Evolutionary conservation across 1,140 invertebrate genomes (phyloP), one percentile per base, ranked within the genome.

Genomic region (Anastatus disparis): DNA sequence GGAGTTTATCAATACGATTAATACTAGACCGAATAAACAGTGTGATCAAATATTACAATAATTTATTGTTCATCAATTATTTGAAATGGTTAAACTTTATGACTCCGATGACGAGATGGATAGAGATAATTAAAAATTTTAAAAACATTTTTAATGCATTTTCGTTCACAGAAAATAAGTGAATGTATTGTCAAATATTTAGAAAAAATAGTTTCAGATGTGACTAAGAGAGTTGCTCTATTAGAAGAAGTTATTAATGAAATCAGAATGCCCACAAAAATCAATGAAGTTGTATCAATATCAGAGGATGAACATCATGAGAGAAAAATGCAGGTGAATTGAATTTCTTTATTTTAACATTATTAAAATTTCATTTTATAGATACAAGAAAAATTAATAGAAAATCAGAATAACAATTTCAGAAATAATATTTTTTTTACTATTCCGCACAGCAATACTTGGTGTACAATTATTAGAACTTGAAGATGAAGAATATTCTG

Each of bases 21-120:
- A 75, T 46, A 65, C 46, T 62, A 81, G 76, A 75, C 75, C 84
- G 26, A 81, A 79, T 67, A 84, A 87, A 66, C 76, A 79, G 24
- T 87, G 82, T 53, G 80, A 84, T 31, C 76, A 86, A 63, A 77
- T 89, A 26, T 85, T 87, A 58, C 84, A 88, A 24, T 87, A 90
- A 55, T 89, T 90, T 74, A 87, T 91, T 65, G 74, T 91, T 3
- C 82, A 88, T 27, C 89, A 91, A 52, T 78, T 93, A 40, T 85
- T 92, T 64, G 81, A 88, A 71, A 93, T n/a, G n/a, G n/a, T n/a
- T n/a, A n/a, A n/a, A n/a, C n/a, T n/a, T n/a, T n/a, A n/a, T n/a
- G n/a, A n/a, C 79, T 79, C 91, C 2, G 86, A 88, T 4, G 92
- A 93, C 79, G 89, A 91, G 80, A 88, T 88, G 53, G 91, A 90